Evolutionary conservation across 1,140 invertebrate species (phyloP).

Genomic region (Aphis craccivora): DNA sequence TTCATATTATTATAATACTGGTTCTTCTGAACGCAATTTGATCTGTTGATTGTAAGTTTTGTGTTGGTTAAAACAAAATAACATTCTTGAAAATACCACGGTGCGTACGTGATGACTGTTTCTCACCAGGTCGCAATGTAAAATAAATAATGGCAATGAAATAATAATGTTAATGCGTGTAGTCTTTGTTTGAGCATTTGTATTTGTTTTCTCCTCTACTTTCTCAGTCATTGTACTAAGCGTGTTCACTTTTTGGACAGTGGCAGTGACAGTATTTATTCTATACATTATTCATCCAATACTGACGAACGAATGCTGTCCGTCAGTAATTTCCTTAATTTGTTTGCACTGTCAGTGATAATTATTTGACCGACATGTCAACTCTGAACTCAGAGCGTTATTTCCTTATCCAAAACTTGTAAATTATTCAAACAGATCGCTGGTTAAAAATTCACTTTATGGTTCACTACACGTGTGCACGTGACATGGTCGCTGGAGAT

Average conservation of each 20-base stretch:
- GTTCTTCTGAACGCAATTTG: neutral
- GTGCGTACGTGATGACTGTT: neutral
- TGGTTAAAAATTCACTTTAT: constrained; percentile 2
- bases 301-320: neutral
- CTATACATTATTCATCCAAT: constrained; percentile 45
- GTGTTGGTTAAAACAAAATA: neutral
- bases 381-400: neutral
- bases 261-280: neutral
- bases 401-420: neutral
- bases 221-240: neutral
- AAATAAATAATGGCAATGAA: neutral
- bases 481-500: neutral
- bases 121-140: neutral
- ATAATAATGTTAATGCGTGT: neutral
- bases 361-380: constrained; percentile 34
- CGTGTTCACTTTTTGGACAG: neutral
- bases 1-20: neutral
- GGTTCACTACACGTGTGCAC: neutral
- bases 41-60: neutral
- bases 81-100: neutral
- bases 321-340: constrained; percentile 28
- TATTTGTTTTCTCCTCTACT: neutral
- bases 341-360: constrained; percentile 30
- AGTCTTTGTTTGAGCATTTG: neutral
- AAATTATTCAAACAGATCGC: constrained; percentile 14